A percentile compares a stretch with the other conserved stretches of the same genome.
Evolutionary conservation across 1,140 invertebrate species (phyloP).

Genomic region (Apis florea): DNA sequence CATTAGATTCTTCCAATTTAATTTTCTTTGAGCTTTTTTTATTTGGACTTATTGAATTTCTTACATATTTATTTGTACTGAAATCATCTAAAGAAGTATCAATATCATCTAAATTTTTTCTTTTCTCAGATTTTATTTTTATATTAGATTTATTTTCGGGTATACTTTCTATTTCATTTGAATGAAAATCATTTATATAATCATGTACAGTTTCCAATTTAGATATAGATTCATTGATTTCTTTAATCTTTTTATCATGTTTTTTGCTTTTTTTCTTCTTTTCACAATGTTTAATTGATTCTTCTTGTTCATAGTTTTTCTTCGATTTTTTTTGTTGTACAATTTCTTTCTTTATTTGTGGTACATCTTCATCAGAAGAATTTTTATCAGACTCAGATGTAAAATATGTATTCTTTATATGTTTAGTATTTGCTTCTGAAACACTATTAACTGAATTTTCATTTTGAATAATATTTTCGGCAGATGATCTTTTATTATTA

Average conservation of each 20-base stretch:
- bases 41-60: neutral
- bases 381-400: constrained; percentile 28
- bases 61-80: neutral
- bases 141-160: neutral
- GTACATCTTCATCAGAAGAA: neutral
- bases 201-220: neutral
- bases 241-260: constrained; percentile 1
- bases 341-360: neutral
- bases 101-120: neutral
- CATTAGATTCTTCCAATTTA: constrained; percentile 11
- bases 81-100: constrained; percentile 3
- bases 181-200: neutral
- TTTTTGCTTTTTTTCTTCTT: constrained; percentile 35
- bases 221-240: neutral
- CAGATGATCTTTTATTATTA: neutral
- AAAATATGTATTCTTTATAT: neutral
- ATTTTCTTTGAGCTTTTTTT: constrained; percentile 1
- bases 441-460: neutral
- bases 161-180: neutral
- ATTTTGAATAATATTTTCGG: neutral
- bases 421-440: neutral
- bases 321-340: neutral
- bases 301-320: constrained; percentile 27
- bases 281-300: constrained; percentile 11
- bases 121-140: neutral